Evolutionary conservation across 2,888 invertebrate genomes (phyloP), one percentile per base, ranked within the genome.

Genomic region (Anorthoa munda): DNA sequence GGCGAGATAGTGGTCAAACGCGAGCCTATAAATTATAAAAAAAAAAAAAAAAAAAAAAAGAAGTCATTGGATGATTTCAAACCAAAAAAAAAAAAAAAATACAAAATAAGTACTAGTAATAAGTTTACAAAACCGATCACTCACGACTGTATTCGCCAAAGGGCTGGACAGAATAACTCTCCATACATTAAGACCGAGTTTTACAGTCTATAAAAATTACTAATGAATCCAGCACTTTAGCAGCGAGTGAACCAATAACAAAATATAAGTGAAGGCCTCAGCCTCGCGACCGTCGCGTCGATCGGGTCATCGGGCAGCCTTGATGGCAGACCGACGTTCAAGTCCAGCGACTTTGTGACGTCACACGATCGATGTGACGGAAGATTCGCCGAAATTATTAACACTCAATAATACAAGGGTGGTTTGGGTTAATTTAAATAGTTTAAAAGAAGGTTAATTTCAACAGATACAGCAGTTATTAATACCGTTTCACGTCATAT

Each of bases 271-370:
- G 63, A 69, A 68, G 72, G 78, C 75, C 77, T 65, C 70, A 82
- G 51, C 69, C 74, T 75, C 79, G 72, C 72, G 72, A 67, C 60
- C 56, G 69, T 11, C 58, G 75, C 76, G 77, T 79, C 77, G 75
- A 79, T 61, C 77, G 63, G 84, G 84, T 86, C 87, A 73, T 64
- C 55, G 65, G 26, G 76, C 76, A 78, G 75, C 86, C 86, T 86
- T 87, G 86, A 60, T 46, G 66, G 66, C 71, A 60, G 68, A 81
- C 75, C 84, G 83, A 60, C 84, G 82, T 79, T 87, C 79, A 76
- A 82, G 75, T 81, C 81, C 76, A 79, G 55, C 66, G 79, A 75
- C 61, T 83, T 71, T 21, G 58, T 84, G 86, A 85, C 81, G 83
- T 87, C 76, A 85, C 75, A 72, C 60, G 23, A 71, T 81, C 81